Base-by-base conservation (phyloP, 2,113 vertebrate genomes). In the Benitochromis conjunctus region DNA sequence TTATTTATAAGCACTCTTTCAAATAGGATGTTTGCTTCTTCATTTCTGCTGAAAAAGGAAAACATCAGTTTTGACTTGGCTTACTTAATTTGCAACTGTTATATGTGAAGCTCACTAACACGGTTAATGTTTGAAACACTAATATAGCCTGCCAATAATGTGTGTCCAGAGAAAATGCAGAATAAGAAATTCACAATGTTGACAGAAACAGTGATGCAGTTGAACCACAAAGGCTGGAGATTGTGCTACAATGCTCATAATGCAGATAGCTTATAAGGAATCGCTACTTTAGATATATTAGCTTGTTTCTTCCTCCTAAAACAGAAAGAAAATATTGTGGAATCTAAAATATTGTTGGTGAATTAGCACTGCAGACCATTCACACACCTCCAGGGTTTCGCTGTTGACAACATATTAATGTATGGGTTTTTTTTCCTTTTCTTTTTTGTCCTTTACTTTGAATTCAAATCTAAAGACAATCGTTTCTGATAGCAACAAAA, bases 111-210 rank as follows among this genome's bases (percentile, higher is more conserved):
- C 82, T 54, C 71, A 55, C 41, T 21, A 41, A 58, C 31, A 9
- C 31, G 21, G 77, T 36, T 86, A 60, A 91, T 89, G 77, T 53
- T 71, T 83, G 71, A 85, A 86, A 89, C 81, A 88, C 80, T 81
- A 46, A 81, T 41, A 21, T 5, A 21, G 64, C 36, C 1, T 60
- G 38, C 3, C 8, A 60, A 31, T 82, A 31, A 83, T 26, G 36
- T 83, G 29, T 18, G 41, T 80, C 58, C 48, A 55, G 19, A n/a
- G 13, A 56, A 84, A 41, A 69, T 66, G 0, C 24, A 69, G 36
- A n/a, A 69, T 38, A 7, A 12, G 31, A 19, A 29, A 64, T 64
- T 64, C 31, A 64, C 36, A 64, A 36, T 0, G 3, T n/a, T 69
- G 11, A 41, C 62, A 66, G 31, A 41, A 41, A 41, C 41, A 74